phyloP scores from a whole-genome alignment of 2,113 vertebrate species.

The Brachypodius melanocephalos region DNA sequence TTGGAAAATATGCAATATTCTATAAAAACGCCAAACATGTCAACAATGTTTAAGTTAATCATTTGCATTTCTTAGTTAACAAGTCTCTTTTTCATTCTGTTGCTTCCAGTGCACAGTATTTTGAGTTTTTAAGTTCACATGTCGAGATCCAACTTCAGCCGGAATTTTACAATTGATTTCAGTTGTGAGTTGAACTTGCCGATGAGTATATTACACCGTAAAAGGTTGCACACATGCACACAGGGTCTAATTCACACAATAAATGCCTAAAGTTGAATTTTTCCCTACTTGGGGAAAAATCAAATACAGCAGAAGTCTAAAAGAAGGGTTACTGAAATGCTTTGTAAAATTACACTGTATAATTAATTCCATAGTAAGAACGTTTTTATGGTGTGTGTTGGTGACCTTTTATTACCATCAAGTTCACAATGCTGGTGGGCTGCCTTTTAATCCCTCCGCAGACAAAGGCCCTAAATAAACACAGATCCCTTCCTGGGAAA shows the following conservation, averaged over 20 bases:
- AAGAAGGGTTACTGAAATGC: constrained; percentile 67
- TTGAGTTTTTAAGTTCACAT: neutral
- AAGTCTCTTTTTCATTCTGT: neutral
- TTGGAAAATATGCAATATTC: constrained; percentile 12
- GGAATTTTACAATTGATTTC: constrained; percentile 28
- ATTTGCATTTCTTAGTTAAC: neutral
- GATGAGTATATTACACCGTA: neutral
- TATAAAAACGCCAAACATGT: neutral
- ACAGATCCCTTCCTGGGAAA: constrained; percentile 85
- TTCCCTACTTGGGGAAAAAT: constrained; percentile 49
- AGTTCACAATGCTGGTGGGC: constrained; percentile 84
- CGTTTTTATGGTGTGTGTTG: constrained; percentile 84
- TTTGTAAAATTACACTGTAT: constrained; percentile 86
- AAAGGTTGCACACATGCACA: neutral
- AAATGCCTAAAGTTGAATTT: constrained; percentile 8
- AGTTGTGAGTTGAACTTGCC: constrained; percentile 26
- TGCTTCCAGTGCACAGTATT: neutral
- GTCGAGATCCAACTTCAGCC: neutral
- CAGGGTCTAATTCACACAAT: neutral
- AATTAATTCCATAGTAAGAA: constrained; percentile 87
- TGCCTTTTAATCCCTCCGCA: constrained; percentile 87
- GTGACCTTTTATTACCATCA: constrained; percentile 83
- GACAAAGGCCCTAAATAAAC: constrained; percentile 87
- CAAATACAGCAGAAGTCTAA: constrained; percentile 56
- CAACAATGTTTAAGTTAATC: neutral